These are phyloP conservation scores for Dromiciops gliroides DNA, from an alignment of 2,113 vertebrate species.

Conservation along the genomic window DNA sequence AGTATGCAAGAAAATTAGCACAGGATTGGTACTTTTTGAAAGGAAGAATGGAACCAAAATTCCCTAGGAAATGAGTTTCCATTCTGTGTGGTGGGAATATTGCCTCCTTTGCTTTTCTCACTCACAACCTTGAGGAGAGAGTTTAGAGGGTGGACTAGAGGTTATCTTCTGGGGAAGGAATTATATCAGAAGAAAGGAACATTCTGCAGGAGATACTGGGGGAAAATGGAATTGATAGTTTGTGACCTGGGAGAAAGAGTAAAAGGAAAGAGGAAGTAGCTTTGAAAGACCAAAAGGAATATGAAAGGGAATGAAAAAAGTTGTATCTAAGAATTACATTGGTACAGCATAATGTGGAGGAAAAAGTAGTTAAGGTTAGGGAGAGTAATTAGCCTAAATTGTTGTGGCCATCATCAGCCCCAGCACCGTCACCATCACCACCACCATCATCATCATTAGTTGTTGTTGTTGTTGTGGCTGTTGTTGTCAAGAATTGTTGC, in stretches of 20 bases:
- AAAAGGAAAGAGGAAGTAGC: not conserved
- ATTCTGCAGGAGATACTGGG: not conserved
- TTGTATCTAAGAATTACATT: not conserved
- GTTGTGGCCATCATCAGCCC: too few relatives aligned
- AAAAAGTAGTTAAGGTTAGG: not conserved
- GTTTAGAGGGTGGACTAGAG: not conserved
- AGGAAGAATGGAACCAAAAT: not conserved
- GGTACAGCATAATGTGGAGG: not conserved
- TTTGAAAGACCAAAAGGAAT: not conserved
- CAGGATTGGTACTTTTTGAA: constrained; percentile 3
- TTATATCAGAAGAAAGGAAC: not conserved
- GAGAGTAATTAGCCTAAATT: not conserved
- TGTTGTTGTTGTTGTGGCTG: not conserved
- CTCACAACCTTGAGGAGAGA: constrained; percentile 2
- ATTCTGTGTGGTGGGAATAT: constrained; percentile 19
- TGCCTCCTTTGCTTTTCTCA: not conserved
- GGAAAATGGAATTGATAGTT: not conserved
- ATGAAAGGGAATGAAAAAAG: not conserved
- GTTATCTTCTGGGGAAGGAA: not conserved
- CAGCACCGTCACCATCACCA: too few relatives aligned
- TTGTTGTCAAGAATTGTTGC: not conserved
- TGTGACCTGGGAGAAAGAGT: not conserved
- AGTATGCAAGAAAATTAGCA: not conserved
- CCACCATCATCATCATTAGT: too few relatives aligned
- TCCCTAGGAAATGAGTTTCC: constrained; percentile 33